Evolutionary conservation across 2,797 vertebrate species (phyloP), one percentile per base, ranked within the genome.

Genomic region (Echeneis naucrates): DNA sequence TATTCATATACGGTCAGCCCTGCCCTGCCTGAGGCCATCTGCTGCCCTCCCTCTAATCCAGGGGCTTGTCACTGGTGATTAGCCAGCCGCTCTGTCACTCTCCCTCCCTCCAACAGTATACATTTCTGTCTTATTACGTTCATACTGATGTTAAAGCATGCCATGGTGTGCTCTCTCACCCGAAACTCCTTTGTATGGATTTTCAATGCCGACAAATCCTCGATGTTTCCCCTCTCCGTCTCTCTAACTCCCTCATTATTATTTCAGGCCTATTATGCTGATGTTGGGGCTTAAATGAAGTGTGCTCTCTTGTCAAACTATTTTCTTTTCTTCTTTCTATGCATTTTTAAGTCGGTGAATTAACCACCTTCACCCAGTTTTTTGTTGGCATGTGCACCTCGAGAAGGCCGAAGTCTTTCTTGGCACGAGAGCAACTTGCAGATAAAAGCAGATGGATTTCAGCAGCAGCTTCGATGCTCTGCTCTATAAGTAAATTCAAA

Each of bases 1-100:
- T 84, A 72, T 78, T 78, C 79, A 64, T 75, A 73, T 54, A 68
- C 14, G 37, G 80, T 37, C 30, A 56, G 68, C 35, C 33, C 54
- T 21, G 73, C 52, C 86, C 77, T 23, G 81, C 85, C 87, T 78
- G 80, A 75, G 85, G 89, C 92, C 95, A 96, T 95, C 93, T 95
- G 94, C 86, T 85, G 83, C 72, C 87, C 14, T 84, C 81, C 85
- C 76, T 92, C 84, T 94, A 93, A 95, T 94, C 90, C 90, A 77
- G 85, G 78, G 89, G 83, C 85, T 82, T 92, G 84, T 90, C 89
- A 55, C 78, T 81, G 78, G 35, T 88, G 85, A 91, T 91, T 90
- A 92, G 83, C 83, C 63, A 40, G 82, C 67, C 74, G 14, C 78
- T 85, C 83, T 26, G 32, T 91, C 90, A 82, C 60, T 69, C 81